These are phyloP conservation scores for Rhabdomys dilectus DNA, from an alignment of 2,113 vertebrate genomes.

Conservation along the genomic window DNA sequence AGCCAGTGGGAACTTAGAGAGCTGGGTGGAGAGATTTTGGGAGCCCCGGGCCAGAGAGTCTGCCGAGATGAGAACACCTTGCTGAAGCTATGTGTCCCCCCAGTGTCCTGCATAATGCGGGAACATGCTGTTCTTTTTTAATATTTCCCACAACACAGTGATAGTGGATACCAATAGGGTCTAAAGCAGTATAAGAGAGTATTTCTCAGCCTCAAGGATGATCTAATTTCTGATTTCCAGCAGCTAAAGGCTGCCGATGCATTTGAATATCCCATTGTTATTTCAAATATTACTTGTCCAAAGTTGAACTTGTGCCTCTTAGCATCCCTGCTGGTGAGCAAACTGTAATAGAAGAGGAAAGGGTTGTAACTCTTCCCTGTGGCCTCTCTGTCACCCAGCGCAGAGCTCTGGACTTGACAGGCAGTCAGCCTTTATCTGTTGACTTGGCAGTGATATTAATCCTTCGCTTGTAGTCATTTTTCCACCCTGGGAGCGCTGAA, in stretches of 20 bases:
- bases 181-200: not conserved
- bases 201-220: not conserved
- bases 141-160: not conserved
- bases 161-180: not conserved
- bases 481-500: not conserved
- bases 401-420: constrained; percentile 20
- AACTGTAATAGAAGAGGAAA: not conserved
- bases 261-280: not conserved
- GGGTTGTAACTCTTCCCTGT: not conserved
- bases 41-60: no score
- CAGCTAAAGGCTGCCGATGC: not conserved
- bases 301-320: not conserved
- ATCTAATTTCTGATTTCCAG: not conserved
- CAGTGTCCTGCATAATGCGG: no score
- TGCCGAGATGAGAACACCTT: no score
- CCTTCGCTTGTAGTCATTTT: not conserved
- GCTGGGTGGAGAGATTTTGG: no score
- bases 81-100: no score
- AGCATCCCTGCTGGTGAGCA: not conserved
- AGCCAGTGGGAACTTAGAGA: no score
- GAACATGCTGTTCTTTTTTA: no score
- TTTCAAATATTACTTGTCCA: not conserved
- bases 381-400: not conserved
- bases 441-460: not conserved
- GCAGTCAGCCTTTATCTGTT: not conserved